These are phyloP conservation scores for Diplolepis rosae DNA, from an alignment of 2,888 invertebrate genomes.

Conservation along the genomic window DNA sequence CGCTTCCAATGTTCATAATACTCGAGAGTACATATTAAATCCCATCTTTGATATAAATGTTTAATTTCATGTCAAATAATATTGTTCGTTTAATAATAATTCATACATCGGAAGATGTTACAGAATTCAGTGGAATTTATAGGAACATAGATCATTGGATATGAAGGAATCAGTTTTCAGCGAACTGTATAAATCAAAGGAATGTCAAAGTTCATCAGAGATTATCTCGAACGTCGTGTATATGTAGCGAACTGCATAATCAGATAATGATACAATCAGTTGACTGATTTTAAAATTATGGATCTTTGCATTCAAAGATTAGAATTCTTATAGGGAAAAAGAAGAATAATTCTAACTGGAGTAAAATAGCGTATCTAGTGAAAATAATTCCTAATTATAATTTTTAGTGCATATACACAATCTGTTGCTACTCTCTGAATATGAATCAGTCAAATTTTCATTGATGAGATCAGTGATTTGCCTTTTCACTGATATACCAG, in stretches of 20 bases:
- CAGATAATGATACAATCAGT: not conserved
- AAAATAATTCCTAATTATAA: no score
- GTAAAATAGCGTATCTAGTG: no score
- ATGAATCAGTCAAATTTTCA: no score
- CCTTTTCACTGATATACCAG: no score
- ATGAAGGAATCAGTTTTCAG: slow-evolving; percentile 1
- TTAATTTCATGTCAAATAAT: not conserved
- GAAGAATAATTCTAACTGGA: no score
- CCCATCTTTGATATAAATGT: not conserved
- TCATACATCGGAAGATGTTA: not conserved
- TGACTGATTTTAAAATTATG: not conserved
- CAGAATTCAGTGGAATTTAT: not conserved
- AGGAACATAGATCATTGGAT: not conserved
- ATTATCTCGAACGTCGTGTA: not conserved
- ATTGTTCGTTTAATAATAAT: slow-evolving; percentile 3
- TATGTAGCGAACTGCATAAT: not conserved
- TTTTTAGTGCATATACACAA: no score
- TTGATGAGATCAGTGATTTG: no score
- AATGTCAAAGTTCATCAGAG: slow-evolving; percentile 1
- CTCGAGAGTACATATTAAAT: not conserved
- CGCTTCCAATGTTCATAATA: not conserved
- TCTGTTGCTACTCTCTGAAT: no score
- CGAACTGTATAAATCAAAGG: not conserved
- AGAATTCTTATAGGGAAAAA: no score
- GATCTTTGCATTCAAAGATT: not conserved